Conservation (phyloP, 1,140 invertebrate species). For the Drosophila tsacasi region DNA sequence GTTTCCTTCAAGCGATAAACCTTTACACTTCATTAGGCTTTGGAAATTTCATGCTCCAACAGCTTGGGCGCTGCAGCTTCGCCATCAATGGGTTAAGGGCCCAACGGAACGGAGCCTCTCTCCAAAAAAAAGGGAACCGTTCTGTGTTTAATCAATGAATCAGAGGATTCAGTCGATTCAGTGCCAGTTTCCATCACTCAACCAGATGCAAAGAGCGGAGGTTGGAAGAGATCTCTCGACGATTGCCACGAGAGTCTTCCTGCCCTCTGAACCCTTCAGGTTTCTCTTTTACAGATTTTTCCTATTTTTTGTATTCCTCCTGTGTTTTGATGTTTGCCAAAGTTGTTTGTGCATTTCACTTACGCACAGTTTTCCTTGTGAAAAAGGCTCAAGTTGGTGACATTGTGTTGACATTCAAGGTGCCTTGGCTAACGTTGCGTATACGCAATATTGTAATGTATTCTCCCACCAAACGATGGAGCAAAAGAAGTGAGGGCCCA, state of each 20-base stretch:
- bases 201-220: slow-evolving; percentile 54
- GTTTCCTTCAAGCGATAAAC: slow-evolving; percentile 74
- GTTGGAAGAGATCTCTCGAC: slow-evolving; percentile 15
- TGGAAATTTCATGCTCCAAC: slow-evolving; percentile 79
- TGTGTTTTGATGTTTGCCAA: slow-evolving; percentile 55
- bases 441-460: slow-evolving; percentile 59
- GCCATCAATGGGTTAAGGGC: slow-evolving; percentile 69
- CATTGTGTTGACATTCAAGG: slow-evolving; percentile 71
- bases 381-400: slow-evolving; percentile 28
- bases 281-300: neutral
- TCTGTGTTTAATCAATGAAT: slow-evolving; percentile 79
- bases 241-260: slow-evolving; percentile 37
- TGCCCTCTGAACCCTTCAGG: slow-evolving; percentile 14
- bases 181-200: slow-evolving; percentile 61
- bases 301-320: slow-evolving; percentile 1
- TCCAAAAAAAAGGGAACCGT: slow-evolving; percentile 19
- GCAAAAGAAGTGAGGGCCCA: slow-evolving; percentile 1
- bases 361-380: slow-evolving; percentile 46
- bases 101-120: slow-evolving; percentile 11
- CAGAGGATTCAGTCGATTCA: slow-evolving; percentile 74
- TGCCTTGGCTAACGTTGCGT: slow-evolving; percentile 31
- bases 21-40: slow-evolving; percentile 81
- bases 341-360: slow-evolving; percentile 61
- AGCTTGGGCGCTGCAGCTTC: slow-evolving; percentile 57
- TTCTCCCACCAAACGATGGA: slow-evolving; percentile 22